A percentile compares a stretch with the other conserved stretches of the same genome.
phyloP scores from a whole-genome alignment of 2,113 vertebrate genomes.

The Gorsachius goisagi region DNA sequence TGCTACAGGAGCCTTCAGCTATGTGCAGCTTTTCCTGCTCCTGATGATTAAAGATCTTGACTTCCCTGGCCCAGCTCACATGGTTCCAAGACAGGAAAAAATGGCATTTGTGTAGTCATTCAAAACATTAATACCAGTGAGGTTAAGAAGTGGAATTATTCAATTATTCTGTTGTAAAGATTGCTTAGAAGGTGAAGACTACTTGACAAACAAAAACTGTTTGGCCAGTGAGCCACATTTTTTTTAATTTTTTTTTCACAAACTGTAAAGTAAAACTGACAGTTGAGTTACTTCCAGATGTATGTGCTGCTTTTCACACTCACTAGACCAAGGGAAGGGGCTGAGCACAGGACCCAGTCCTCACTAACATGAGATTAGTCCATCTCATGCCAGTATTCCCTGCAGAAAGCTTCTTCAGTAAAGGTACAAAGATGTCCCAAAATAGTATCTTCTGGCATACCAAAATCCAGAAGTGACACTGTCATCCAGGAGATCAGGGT shows the following conservation, averaged over 20 bases:
- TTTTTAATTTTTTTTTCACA: neutral
- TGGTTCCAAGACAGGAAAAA: neutral
- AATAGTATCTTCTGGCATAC: neutral
- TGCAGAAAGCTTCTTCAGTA: neutral
- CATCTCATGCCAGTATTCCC: neutral
- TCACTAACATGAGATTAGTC: neutral
- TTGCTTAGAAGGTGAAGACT: neutral
- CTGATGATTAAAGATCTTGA: neutral
- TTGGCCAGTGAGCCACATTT: neutral
- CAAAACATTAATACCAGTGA: neutral
- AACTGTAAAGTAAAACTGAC: neutral
- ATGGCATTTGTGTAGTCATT: neutral
- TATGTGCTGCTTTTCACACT: neutral
- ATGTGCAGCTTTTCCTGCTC: neutral
- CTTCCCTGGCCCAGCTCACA: neutral
- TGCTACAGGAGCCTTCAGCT: neutral
- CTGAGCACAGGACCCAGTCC: neutral
- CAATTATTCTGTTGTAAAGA: neutral
- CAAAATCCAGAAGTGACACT: neutral
- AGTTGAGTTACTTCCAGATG: neutral
- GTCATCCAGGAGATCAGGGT: neutral
- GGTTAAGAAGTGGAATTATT: neutral
- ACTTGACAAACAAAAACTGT: neutral
- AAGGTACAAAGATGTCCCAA: neutral
- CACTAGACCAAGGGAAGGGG: neutral